Percentiles rank a stretch among this genome's conserved stretches.
These are phyloP conservation scores for Cylloceria caligata DNA, from an alignment of 2,888 invertebrate species.

Conservation along the genomic window DNA sequence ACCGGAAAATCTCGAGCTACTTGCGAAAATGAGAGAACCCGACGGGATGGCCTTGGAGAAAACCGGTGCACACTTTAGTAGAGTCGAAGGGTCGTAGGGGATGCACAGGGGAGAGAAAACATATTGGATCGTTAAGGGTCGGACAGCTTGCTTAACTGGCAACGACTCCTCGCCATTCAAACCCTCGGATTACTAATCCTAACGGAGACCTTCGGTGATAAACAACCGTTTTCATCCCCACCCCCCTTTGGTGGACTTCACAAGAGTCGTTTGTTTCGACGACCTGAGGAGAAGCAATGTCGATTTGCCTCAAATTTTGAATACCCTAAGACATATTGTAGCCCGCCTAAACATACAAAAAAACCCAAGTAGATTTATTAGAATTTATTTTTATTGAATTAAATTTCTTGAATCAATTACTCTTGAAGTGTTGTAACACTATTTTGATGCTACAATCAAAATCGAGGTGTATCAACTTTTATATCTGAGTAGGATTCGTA, in stretches of 20 bases:
- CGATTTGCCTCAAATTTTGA: neutral
- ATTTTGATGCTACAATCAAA: no score
- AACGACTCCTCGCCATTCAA: slow-evolving; percentile 57
- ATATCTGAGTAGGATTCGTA: no score
- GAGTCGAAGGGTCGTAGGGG: slow-evolving; percentile 42
- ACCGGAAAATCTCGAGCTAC: slow-evolving; percentile 77
- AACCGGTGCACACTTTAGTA: slow-evolving; percentile 25
- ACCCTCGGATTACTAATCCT: slow-evolving; percentile 58
- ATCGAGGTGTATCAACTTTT: no score
- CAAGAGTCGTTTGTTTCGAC: neutral
- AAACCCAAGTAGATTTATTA: no score
- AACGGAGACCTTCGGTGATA: slow-evolving; percentile 51
- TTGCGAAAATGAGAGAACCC: slow-evolving; percentile 69
- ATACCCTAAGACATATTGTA: neutral
- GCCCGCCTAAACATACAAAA: no score
- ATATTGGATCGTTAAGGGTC: slow-evolving; percentile 82
- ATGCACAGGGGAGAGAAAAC: slow-evolving; percentile 73
- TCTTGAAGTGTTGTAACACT: no score
- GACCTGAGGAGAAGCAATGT: slow-evolving; percentile 5
- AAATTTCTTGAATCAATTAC: no score
- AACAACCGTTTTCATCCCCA: slow-evolving; percentile 34
- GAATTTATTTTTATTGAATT: no score
- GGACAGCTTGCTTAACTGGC: slow-evolving; percentile 81
- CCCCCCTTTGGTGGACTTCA: neutral
- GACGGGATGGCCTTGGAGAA: slow-evolving; percentile 22